Evolutionary conservation across 92 coral and sea anemone species (phyloP).

Genomic region (Nematostella vectensis): DNA sequence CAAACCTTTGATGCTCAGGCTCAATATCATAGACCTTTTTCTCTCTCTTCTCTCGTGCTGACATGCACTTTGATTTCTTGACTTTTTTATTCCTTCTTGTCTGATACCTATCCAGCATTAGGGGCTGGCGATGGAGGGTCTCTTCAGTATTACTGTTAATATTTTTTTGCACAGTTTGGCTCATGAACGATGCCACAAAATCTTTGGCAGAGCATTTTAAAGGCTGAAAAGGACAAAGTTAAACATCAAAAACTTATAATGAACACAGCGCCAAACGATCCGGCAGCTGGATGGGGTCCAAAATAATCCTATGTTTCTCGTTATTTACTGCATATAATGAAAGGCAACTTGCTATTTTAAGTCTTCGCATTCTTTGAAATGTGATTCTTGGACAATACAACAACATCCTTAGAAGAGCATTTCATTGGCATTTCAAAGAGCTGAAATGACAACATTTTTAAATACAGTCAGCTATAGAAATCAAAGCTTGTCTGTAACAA

Average conservation of each 20-base stretch:
- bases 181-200: conserved; percentile 59
- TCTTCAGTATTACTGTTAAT: conserved; percentile 11
- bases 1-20: conserved; percentile 77
- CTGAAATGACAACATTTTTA: too few species aligned
- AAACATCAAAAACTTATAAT: neutral
- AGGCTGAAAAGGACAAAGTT: conserved; percentile 25
- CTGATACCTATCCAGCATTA: conserved; percentile 56
- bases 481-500: too few species aligned
- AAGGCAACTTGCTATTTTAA: neutral
- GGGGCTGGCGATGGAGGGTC: conserved; percentile 42
- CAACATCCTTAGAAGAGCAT: too few species aligned
- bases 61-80: conserved; percentile 63
- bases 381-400: too few species aligned
- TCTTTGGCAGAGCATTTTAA: conserved; percentile 64
- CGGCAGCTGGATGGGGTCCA: neutral
- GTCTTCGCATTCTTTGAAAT: neutral
- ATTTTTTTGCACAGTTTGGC: conserved; percentile 35
- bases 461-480: too few species aligned
- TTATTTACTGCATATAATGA: too few species aligned
- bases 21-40: conserved; percentile 65
- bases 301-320: neutral
- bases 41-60: conserved; percentile 56
- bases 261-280: neutral
- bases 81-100: conserved; percentile 23
- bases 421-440: neutral